Evolutionary conservation across 2,797 vertebrate genomes (phyloP), one percentile per base, ranked within the genome.

Genomic region (Chromobotia macracanthus): DNA sequence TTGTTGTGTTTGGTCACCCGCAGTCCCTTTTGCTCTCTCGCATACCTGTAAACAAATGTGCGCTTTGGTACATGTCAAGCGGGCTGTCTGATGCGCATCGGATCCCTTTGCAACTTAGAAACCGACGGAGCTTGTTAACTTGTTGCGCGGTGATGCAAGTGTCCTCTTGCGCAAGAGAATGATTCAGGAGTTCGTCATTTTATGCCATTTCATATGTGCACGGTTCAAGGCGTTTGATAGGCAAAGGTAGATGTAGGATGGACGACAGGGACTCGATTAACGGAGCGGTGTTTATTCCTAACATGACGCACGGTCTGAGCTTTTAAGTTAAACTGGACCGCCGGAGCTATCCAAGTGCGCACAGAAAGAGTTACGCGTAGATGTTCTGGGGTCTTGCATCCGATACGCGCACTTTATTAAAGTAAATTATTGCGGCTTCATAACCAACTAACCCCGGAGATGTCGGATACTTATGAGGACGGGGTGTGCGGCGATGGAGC

Each of bases 401-500:
- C 56, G 15, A 53, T 41, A 51, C 31, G 53, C 61, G 12, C 25
- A 41, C 12, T 10, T 35, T 58, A 38, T 28, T 8, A 67, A 1
- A 16, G 21, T 46, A 71, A 60, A 35, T 41, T 19, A 18, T 23
- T 35, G 41, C 50, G 18, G 56, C 25, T 55, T 63, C 3, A 1
- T 23, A 44, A 61, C 50, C n/a, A 35, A 46, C 63, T 38, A 23
- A 50, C 51, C 0, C 9, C 23, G 60, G 53, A 73, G 58, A 87
- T 94, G 93, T 93, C 91, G 67, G 93, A 94, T 65, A 89, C 89
- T n/a, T 90, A 92, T 31, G 91, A 89, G 79, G 93, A 93, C 81
- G 89, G 84, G 41, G 80, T 88, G 79, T 89, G 86, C 83, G 82
- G 87, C 82, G 92, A 93, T 72, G 92, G 86, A 82, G 88, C 88